Evolutionary conservation across 2,113 vertebrate species (phyloP).

Genomic region (Coracopsis vasa): DNA sequence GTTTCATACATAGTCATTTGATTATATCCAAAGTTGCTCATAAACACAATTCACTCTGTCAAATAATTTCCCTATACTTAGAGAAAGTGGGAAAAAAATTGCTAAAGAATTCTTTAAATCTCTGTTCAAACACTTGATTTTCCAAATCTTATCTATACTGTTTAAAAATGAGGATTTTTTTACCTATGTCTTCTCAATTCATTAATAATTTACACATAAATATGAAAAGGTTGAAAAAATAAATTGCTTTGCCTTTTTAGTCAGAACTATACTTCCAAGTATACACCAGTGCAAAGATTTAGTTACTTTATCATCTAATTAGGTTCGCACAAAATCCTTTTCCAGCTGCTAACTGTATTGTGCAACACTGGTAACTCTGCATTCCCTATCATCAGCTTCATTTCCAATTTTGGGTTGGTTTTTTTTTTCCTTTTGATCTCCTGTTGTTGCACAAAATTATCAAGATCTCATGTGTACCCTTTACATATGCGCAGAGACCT

Average conservation of each 20-base stretch:
- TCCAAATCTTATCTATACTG: background rate
- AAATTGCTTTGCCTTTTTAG: background rate
- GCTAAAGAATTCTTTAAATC: background rate
- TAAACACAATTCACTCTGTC: background rate
- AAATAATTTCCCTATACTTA: background rate
- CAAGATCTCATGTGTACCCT: background rate
- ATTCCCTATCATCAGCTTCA: background rate
- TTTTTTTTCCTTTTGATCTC: background rate
- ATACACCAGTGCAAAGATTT: background rate
- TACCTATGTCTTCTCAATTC: background rate
- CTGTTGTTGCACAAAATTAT: background rate
- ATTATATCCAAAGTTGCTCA: background rate
- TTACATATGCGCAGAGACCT: accelerated
- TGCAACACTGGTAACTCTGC: background rate
- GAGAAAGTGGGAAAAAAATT: background rate
- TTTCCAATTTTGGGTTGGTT: background rate
- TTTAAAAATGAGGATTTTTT: background rate
- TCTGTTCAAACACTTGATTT: background rate
- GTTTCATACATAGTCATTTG: background rate
- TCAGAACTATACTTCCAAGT: background rate
- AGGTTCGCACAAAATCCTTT: background rate
- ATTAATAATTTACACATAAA: background rate
- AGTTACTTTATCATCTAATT: background rate
- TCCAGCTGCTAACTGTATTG: background rate
- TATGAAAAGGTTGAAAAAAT: background rate